Conservation (phyloP, 53 echinoderm and acorn worm genomes). For the Antedon mediterranea region DNA sequence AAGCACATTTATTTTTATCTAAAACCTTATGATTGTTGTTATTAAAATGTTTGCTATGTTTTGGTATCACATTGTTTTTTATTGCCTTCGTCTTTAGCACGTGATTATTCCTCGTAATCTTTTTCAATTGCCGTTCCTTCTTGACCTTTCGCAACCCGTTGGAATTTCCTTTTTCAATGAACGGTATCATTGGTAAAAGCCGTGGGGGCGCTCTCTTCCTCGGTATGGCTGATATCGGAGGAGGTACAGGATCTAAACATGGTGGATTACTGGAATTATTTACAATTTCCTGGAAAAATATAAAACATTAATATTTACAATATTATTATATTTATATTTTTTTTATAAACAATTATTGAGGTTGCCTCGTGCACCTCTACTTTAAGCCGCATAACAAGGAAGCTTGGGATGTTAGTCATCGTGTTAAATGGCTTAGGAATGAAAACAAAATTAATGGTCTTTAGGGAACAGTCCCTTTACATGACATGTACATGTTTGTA, state of each 20-base stretch:
- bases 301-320: too few species aligned
- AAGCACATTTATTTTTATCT: neutral
- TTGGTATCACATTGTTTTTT: neutral
- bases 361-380: too few species aligned
- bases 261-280: conserved; percentile 35
- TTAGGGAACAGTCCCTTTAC: too few species aligned
- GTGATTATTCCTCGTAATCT: neutral
- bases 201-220: conserved; percentile 68
- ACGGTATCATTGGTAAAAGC: conserved; percentile 75
- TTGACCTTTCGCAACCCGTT: neutral
- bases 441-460: too few species aligned
- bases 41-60: neutral
- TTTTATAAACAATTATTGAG: too few species aligned
- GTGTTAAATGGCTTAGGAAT: too few species aligned
- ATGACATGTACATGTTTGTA: too few species aligned
- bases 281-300: neutral
- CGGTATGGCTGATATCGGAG: conserved; percentile 61
- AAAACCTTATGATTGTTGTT: neutral
- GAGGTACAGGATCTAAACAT: conserved; percentile 70
- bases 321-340: too few species aligned
- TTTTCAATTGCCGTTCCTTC: neutral
- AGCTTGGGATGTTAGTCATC: too few species aligned
- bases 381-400: too few species aligned
- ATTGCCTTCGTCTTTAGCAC: neutral
- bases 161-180: neutral